phyloP scores from a whole-genome alignment of 2,797 vertebrate genomes.

The Melanotaenia nigrans region DNA sequence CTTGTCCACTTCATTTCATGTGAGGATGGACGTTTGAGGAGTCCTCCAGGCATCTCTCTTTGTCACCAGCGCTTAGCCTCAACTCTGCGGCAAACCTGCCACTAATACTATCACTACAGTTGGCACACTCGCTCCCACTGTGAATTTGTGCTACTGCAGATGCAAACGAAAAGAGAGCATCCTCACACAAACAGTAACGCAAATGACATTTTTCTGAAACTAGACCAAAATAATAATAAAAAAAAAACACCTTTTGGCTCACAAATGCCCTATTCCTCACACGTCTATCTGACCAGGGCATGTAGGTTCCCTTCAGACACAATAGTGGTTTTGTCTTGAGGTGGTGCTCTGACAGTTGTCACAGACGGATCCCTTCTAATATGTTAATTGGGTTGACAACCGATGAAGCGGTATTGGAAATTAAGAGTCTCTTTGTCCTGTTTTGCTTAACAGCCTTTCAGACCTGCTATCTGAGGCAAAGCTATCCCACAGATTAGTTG shows the following conservation, averaged over 20 bases:
- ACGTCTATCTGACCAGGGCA: constrained; percentile 58
- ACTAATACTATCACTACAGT: constrained; percentile 38
- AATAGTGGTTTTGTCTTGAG: constrained; percentile 74
- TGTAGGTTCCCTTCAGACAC: constrained; percentile 69
- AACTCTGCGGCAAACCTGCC: constrained; percentile 46
- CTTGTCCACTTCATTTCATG: constrained; percentile 67
- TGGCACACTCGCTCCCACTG: constrained; percentile 21
- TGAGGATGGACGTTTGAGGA: constrained; percentile 77
- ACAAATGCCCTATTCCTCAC: constrained; percentile 42
- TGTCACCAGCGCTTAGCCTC: constrained; percentile 79
- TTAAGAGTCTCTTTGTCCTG: constrained; percentile 76
- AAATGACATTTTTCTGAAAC: neutral
- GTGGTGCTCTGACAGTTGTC: constrained; percentile 78
- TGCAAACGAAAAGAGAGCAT: constrained; percentile 4
- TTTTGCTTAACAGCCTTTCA: constrained; percentile 72
- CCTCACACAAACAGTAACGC: neutral
- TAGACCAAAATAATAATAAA: constrained; percentile 16
- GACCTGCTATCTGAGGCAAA: constrained; percentile 66
- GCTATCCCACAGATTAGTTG: constrained; percentile 73
- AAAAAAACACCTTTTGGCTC: constrained; percentile 5
- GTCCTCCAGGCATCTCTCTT: constrained; percentile 75
- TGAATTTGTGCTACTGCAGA: constrained; percentile 14
- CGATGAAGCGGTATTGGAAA: constrained; percentile 75
- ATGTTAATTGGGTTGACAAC: constrained; percentile 80
- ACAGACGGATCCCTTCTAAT: constrained; percentile 74